Percentiles rank a stretch among this genome's conserved stretches.
Conservation (phyloP, 2,113 vertebrate genomes). For the Sceloporus tristichus region DNA sequence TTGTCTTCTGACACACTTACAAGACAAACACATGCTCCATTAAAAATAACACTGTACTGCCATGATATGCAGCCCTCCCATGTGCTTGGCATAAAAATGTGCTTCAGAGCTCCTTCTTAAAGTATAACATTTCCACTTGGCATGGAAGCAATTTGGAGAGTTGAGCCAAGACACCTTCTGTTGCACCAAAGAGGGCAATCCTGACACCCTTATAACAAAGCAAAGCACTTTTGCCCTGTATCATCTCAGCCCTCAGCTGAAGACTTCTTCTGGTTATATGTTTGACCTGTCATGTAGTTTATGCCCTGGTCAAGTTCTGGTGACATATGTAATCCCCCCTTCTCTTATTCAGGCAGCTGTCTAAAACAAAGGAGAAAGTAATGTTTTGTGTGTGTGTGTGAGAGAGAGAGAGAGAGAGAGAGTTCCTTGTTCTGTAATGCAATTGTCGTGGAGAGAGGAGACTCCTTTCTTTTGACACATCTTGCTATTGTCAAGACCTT, state of each 20-base stretch:
- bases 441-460: slow-evolving; percentile 10
- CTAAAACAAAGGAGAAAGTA: not conserved
- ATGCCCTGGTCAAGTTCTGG: not conserved
- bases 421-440: slow-evolving; percentile 14
- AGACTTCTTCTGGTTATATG: slow-evolving; percentile 13
- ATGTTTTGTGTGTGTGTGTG: not conserved
- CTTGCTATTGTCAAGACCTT: slow-evolving; percentile 20
- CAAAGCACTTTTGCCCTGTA: slow-evolving; percentile 21
- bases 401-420: no score
- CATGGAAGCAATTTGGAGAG: slow-evolving; percentile 56
- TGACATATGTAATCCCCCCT: not conserved
- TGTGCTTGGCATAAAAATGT: slow-evolving; percentile 72
- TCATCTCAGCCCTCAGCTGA: not conserved
- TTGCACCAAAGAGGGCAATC: slow-evolving; percentile 29
- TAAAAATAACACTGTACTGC: slow-evolving; percentile 85
- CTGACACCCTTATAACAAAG: slow-evolving; percentile 16
- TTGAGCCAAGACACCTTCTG: not conserved
- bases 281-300: slow-evolving; percentile 15
- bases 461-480: slow-evolving; percentile 33
- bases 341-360: not conserved
- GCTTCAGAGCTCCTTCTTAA: slow-evolving; percentile 66
- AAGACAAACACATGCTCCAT: slow-evolving; percentile 86
- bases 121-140: slow-evolving; percentile 73
- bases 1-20: slow-evolving; percentile 67
- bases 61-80: slow-evolving; percentile 73